These are phyloP conservation scores for Neosilurus mollespiculum DNA, from an alignment of 2,797 vertebrate genomes.

Conservation along the genomic window DNA sequence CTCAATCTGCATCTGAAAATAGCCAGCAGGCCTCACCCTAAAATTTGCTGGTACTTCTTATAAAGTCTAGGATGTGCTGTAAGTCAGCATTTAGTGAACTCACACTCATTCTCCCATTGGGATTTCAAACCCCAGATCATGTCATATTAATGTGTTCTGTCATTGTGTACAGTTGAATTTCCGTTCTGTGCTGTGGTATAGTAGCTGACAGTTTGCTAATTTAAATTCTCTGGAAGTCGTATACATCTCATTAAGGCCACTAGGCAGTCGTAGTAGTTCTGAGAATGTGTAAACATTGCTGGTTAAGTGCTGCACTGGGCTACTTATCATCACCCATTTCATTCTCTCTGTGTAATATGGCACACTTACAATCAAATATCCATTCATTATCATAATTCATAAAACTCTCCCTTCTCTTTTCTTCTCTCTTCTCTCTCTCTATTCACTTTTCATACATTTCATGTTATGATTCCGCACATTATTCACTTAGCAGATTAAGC, in stretches of 20 bases:
- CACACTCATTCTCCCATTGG: constrained; percentile 20
- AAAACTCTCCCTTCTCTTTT: too few species aligned
- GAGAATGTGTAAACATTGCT: constrained; percentile 21
- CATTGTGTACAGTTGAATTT: constrained; percentile 34
- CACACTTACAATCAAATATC: constrained; percentile 34
- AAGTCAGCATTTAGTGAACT: constrained; percentile 2
- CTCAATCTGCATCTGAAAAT: constrained; percentile 16
- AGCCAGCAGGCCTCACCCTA: constrained; percentile 2
- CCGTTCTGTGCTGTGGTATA: constrained; percentile 46
- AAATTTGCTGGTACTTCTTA: constrained; percentile 1
- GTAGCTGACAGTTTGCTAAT: constrained; percentile 19
- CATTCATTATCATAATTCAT: constrained; percentile 28
- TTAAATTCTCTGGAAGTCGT: constrained; percentile 62
- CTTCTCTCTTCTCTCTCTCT: too few species aligned
- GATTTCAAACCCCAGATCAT: constrained; percentile 43
- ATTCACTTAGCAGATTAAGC: neutral
- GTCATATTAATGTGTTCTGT: constrained; percentile 49
- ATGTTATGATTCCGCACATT: neutral
- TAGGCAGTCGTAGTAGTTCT: constrained; percentile 57
- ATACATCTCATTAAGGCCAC: constrained; percentile 71
- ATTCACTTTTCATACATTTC: neutral
- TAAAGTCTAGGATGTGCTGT: neutral
- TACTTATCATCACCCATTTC: constrained; percentile 44
- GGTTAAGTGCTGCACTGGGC: constrained; percentile 23
- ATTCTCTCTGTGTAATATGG: constrained; percentile 38